Evolutionary conservation across 2,113 vertebrate species (phyloP), one percentile per base, ranked within the genome.

Genomic region (Rhabdomys dilectus): DNA sequence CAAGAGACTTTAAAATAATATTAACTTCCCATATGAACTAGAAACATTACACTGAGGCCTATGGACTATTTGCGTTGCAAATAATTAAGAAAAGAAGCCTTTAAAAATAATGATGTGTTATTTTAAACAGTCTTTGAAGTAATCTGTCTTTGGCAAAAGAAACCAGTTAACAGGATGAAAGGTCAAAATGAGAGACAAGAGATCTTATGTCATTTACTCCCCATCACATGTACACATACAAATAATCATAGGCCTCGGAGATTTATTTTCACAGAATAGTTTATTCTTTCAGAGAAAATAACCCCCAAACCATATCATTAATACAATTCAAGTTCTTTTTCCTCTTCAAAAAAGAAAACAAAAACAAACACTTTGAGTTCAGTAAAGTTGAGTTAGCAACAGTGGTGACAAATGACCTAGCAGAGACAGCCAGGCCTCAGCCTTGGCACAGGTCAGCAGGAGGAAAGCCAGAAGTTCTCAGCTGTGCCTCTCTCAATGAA

Each of bases 121-220:
- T 76, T 95, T 93, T 56, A 89, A 92, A 58, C 88, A 78, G 21
- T 81, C 21, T 87, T 96, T 88, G 42, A 95, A 88, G 90, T 88
- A 66, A 70, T 56, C 68, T 80, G 53, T 81, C 76, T 96, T 90
- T 77, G 34, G 34, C 89, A 77, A 53, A 95, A 82, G 51, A 58
- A 89, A 75, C 53, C 17, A 73, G 45, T 68, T 95, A 82, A 96
- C 92, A 45, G 31, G 17, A 68, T 87, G 19, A 86, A 66, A 86
- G 17, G 3, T 11, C 19, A 86, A 21, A 45, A 51, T 34, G 5
- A 68, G 29, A 24, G 42, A n/a, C 76, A 24, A 88, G 36, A 96
- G 73, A 29, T 17, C 81, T 81, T 12, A 24, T 53, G 2, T 24
- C 15, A n/a, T 82, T 75, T 88, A 39, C 36, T 34, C 48, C 62